Conservation (phyloP, 2,888 invertebrate genomes). For the Arctia plantaginis region DNA sequence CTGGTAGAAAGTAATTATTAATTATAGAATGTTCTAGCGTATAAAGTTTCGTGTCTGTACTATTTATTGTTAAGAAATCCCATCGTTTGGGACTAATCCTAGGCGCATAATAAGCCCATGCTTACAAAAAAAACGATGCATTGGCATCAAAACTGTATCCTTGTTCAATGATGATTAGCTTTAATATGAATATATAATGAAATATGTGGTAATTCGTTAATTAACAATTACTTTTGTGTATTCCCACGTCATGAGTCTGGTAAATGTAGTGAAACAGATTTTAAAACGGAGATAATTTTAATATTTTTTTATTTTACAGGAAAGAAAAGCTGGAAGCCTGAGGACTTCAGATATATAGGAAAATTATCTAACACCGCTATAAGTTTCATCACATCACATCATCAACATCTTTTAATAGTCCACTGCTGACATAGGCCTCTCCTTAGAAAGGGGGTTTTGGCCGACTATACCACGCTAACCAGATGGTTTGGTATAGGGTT, state of each 20-base stretch:
- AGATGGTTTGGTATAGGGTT: too few species aligned
- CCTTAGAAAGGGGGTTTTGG: too few species aligned
- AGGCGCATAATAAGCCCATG: too few species aligned
- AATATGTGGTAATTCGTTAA: neutral
- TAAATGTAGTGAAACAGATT: neutral
- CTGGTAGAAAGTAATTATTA: neutral
- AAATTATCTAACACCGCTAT: neutral
- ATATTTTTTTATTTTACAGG: conserved; percentile 63
- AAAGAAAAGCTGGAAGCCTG: conserved; percentile 69
- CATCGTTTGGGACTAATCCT: too few species aligned
- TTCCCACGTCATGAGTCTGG: neutral
- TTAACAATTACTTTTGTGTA: neutral
- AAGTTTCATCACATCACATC: too few species aligned
- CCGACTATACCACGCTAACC: too few species aligned
- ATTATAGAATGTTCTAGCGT: neutral
- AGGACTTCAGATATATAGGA: conserved; percentile 22
- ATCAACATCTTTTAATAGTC: too few species aligned
- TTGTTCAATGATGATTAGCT: too few species aligned
- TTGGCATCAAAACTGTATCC: too few species aligned
- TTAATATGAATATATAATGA: neutral
- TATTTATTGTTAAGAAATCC: neutral
- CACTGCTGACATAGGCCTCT: too few species aligned
- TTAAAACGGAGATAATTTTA: neutral
- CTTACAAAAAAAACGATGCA: too few species aligned
- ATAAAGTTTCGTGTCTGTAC: neutral